These are phyloP conservation scores for Anoplolepis gracilipes DNA, from an alignment of 1,140 invertebrate genomes.

Conservation along the genomic window DNA sequence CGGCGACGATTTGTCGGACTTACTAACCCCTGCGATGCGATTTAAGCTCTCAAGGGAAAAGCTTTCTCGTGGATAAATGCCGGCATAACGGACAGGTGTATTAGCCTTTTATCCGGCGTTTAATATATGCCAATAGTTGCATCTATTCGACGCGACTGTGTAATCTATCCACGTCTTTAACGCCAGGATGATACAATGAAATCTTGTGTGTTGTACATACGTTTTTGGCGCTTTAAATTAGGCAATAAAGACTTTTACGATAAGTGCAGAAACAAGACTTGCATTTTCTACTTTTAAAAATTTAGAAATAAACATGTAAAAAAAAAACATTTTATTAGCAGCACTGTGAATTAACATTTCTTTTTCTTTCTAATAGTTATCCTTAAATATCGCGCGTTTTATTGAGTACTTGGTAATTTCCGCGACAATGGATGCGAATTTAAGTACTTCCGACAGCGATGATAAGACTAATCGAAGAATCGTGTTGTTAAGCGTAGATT, in stretches of 20 bases:
- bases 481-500: conserved; percentile 61
- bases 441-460: conserved; percentile 29
- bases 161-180: conserved; percentile 35
- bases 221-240: neutral
- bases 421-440: neutral
- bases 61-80: neutral
- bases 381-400: neutral
- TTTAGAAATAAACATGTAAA: neutral
- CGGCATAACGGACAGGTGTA: conserved; percentile 32
- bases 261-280: neutral
- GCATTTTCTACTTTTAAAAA: neutral
- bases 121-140: conserved; percentile 47
- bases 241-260: neutral
- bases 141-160: neutral
- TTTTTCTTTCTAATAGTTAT: neutral
- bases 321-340: neutral
- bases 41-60: conserved; percentile 32
- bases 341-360: neutral
- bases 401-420: neutral
- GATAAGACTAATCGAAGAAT: conserved; percentile 63
- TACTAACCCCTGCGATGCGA: conserved; percentile 17
- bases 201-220: neutral
- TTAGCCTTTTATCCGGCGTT: conserved; percentile 15
- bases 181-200: conserved; percentile 1
- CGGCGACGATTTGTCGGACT: conserved; percentile 61